Evolutionary conservation across 2,113 vertebrate genomes (phyloP).

Genomic region (Sturnira hondurensis): DNA sequence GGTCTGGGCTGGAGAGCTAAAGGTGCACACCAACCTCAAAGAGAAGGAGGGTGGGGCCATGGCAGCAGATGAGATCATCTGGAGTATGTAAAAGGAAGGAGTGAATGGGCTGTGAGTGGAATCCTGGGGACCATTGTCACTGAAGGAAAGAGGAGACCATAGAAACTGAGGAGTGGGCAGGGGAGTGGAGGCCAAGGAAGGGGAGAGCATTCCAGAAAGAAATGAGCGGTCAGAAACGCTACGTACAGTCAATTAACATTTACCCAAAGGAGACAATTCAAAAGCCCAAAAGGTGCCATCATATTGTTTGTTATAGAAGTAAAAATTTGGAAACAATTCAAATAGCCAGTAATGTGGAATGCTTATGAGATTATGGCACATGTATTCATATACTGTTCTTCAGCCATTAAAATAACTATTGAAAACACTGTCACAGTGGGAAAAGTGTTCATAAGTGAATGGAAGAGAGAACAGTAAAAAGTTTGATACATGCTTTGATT

Average conservation of each 20-base stretch:
- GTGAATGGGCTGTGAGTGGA: not conserved
- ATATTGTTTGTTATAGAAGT: conserved; percentile 9
- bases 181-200: not conserved
- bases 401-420: not conserved
- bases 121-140: not conserved
- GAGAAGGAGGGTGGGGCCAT: not conserved
- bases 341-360: not conserved
- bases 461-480: conserved; percentile 22
- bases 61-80: not conserved
- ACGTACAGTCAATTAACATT: not conserved
- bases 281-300: not conserved
- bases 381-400: not conserved
- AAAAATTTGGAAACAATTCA: not conserved
- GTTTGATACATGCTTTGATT: not conserved
- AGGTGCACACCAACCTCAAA: not conserved
- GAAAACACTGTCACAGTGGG: not conserved
- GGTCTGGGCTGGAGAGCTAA: not conserved
- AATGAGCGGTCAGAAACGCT: not conserved
- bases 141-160: not conserved
- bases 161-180: not conserved
- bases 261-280: not conserved
- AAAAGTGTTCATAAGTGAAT: not conserved
- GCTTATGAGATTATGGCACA: not conserved
- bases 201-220: not conserved
- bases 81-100: not conserved